A percentile compares a stretch with the other conserved stretches of the same genome.
Conservation (phyloP, 2,888 invertebrate genomes). For the Volucella zonaria region DNA sequence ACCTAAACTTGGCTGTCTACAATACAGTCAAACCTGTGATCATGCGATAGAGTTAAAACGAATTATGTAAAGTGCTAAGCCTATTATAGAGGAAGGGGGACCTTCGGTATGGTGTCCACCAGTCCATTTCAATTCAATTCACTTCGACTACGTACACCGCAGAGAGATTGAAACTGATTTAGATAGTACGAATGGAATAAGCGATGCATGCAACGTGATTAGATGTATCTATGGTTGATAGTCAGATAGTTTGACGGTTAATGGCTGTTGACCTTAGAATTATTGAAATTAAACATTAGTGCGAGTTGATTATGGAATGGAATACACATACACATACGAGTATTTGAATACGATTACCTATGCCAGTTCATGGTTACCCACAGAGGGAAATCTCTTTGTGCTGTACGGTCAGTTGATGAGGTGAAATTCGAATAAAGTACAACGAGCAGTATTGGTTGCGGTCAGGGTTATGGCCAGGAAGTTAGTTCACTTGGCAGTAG, state of each 20-base stretch:
- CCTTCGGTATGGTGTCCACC: background rate
- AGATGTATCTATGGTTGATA: constrained; percentile 18
- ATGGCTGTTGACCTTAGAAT: constrained; percentile 68
- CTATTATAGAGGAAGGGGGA: background rate
- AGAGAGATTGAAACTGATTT: constrained; percentile 60
- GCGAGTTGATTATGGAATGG: constrained; percentile 22
- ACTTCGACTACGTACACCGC: constrained; percentile 20
- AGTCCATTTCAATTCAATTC: too few species aligned
- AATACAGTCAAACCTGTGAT: constrained; percentile 38
- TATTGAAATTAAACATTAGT: constrained; percentile 43
- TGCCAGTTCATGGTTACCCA: background rate
- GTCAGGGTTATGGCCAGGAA: too few species aligned
- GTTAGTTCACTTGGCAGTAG: too few species aligned
- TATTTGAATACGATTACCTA: too few species aligned
- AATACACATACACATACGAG: background rate
- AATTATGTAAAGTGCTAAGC: constrained; percentile 65
- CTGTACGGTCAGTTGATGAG: background rate
- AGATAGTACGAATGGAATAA: constrained; percentile 62
- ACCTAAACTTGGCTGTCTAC: constrained; percentile 29
- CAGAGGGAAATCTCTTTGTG: background rate
- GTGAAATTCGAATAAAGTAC: background rate
- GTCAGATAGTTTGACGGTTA: constrained; percentile 1
- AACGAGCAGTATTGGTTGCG: too few species aligned
- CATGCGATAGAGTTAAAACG: constrained; percentile 48
- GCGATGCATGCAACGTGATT: constrained; percentile 69